Evolutionary conservation across 1,140 invertebrate genomes (phyloP).

Genomic region (Wiebesia pumilae): DNA sequence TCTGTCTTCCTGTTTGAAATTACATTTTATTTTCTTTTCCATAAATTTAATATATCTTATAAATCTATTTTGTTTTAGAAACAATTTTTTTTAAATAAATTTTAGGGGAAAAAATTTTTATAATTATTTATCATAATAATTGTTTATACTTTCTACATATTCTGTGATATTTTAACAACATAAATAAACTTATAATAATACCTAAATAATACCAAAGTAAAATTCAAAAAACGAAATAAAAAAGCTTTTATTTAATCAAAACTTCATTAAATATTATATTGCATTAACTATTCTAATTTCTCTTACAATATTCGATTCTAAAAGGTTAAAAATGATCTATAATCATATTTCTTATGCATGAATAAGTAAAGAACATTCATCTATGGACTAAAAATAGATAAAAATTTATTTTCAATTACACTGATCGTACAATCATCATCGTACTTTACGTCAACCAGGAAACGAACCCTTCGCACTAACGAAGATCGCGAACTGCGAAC

Average conservation of each 20-base stretch:
- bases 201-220: not conserved
- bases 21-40: too few species aligned
- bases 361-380: not conserved
- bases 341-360: not conserved
- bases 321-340: not conserved
- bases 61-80: too few species aligned
- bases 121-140: too few species aligned
- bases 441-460: not conserved
- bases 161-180: too few species aligned
- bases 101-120: too few species aligned
- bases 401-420: constrained; percentile 19
- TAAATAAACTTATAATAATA: too few species aligned
- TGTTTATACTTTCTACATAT: too few species aligned
- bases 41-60: too few species aligned
- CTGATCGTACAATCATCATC: not conserved
- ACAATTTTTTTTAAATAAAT: too few species aligned
- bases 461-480: constrained; percentile 11
- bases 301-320: too few species aligned
- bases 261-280: not conserved
- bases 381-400: not conserved
- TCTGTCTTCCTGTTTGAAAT: too few species aligned
- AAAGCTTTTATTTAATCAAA: not conserved
- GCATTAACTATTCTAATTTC: not conserved
- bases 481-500: not conserved
- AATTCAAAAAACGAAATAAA: too few species aligned